Evolutionary conservation across 2,797 vertebrate genomes (phyloP), one percentile per base, ranked within the genome.

Genomic region (Monodelphis domestica): DNA sequence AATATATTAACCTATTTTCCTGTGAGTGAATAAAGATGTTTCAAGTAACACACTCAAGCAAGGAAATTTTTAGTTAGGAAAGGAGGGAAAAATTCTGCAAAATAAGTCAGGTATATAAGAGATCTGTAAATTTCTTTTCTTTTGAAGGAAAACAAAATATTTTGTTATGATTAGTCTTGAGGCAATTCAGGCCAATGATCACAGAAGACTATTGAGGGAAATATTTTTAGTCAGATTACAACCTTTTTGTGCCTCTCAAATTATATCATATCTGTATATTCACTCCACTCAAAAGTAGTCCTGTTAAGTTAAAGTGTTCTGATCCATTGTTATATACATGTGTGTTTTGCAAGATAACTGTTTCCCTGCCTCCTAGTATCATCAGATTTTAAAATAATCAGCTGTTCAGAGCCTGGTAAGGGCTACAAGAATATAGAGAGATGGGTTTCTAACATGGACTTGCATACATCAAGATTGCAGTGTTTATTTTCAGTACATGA

Each of bases 1-100:
- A 96, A 95, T 94, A 92, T 89, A 94, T 84, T 59, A 93, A 87
- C 30, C 78, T 93, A 54, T 84, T 91, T 91, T 15, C 93, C 92
- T 63, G 87, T 84, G n/a, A 59, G 52, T 45, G 95, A 91, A 54
- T 90, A 94, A 92, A 53, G 87, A 56, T 54, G 87, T 87, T 92
- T 88, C 56, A 33, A 55, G 45, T 53, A 38, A 91, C 24, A 92
- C 54, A 90, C 45, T 93, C 70, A 92, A 95, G 59, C 14, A 88
- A 38, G 54, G 33, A 78, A 90, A 89, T 51, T 33, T n/a, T 87
- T 55, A 84, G 89, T 91, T 93, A 93, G 55, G 91, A 94, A 94
- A 57, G 59, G 90, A 93, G 7, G 38, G 30, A 5, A 3, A 9
- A 10, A 45, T 7, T 5, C 26, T 78, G 56, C 50, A 91, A 92